Conservation (phyloP, 2,113 vertebrate species). For the Chinchilla lanigera region DNA sequence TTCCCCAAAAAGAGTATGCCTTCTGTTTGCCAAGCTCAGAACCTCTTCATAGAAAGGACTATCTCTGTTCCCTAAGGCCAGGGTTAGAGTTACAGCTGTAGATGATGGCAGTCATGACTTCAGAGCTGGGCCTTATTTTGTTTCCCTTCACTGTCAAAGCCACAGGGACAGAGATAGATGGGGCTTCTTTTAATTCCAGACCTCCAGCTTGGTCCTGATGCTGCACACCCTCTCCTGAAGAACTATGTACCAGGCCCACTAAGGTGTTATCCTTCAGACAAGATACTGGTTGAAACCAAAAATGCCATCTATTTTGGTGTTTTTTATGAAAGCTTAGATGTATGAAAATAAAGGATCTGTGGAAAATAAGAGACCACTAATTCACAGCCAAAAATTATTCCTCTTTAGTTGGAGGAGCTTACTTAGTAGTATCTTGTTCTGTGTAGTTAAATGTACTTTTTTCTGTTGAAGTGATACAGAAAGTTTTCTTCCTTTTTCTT, state of each 20-base stretch:
- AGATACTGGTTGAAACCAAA: not conserved
- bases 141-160: not conserved
- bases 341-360: not conserved
- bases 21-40: not conserved
- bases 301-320: not conserved
- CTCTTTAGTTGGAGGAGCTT: not conserved
- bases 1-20: not conserved
- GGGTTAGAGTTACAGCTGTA: not conserved
- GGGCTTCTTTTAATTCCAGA: not conserved
- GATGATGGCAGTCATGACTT: not conserved
- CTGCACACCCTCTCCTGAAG: not conserved
- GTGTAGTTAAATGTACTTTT: not conserved
- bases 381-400: not conserved
- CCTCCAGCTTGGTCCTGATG: not conserved
- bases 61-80: not conserved
- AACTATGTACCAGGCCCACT: not conserved
- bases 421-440: not conserved
- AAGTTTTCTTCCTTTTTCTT: not conserved
- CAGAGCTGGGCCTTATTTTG: not conserved
- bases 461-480: not conserved
- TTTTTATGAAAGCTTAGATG: not conserved
- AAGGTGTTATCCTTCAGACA: not conserved
- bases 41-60: not conserved
- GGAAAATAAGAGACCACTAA: not conserved
- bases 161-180: not conserved